These are phyloP conservation scores for Cynopterus sphinx DNA, from an alignment of 2,797 vertebrate genomes.

Conservation along the genomic window DNA sequence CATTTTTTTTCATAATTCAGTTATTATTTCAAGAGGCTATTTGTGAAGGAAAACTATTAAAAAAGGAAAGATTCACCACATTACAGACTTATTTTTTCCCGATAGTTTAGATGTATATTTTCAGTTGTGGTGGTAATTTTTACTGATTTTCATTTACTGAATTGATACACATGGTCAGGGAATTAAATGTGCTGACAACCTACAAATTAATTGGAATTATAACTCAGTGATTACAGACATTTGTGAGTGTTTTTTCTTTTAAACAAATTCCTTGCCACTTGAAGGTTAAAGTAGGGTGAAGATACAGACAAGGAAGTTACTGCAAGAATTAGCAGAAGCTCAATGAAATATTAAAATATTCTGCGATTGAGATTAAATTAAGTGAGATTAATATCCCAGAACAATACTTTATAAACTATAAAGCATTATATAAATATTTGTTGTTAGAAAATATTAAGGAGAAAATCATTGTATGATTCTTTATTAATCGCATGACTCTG, in stretches of 20 bases:
- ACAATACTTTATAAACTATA: slow-evolving; percentile 19
- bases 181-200: slow-evolving; percentile 12
- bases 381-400: neutral
- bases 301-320: neutral
- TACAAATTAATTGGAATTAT: slow-evolving; percentile 35
- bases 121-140: neutral
- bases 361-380: slow-evolving; percentile 24
- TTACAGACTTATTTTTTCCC: neutral
- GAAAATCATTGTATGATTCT: neutral
- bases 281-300: slow-evolving; percentile 8
- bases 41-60: slow-evolving; percentile 12
- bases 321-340: slow-evolving; percentile 41
- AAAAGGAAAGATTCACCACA: neutral
- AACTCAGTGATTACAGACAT: neutral
- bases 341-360: slow-evolving; percentile 44
- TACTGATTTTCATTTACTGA: slow-evolving; percentile 34
- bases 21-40: neutral
- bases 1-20: neutral
- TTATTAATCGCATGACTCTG: slow-evolving; percentile 44
- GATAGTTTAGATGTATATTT: neutral
- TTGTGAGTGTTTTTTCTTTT: neutral
- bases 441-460: slow-evolving; percentile 39
- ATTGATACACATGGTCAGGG: neutral
- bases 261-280: slow-evolving; percentile 18
- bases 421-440: slow-evolving; percentile 40